Conservation (phyloP, 2,797 vertebrate species). For the Crocodylus rhombifer region DNA sequence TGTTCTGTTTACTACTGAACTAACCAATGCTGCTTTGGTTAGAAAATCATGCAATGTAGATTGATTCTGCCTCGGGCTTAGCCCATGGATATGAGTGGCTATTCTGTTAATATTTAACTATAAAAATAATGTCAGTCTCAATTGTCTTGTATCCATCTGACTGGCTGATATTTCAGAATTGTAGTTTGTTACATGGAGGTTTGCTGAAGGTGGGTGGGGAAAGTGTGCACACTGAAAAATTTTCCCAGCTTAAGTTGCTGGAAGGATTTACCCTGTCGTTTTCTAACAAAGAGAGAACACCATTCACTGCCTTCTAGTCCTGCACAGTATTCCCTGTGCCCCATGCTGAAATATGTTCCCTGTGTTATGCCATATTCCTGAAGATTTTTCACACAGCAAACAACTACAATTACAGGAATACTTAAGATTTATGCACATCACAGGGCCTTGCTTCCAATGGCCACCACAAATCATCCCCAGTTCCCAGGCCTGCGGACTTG, state of each 20-base stretch:
- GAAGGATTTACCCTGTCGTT: not conserved
- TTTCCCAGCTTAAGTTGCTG: not conserved
- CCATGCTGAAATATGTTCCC: slow-evolving; percentile 47
- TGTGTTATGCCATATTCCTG: slow-evolving; percentile 47
- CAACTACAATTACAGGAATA: slow-evolving; percentile 50
- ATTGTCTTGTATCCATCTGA: not conserved
- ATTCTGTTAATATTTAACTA: not conserved
- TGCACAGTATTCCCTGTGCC: not conserved
- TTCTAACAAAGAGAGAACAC: not conserved
- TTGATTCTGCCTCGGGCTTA: no score
- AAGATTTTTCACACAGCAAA: slow-evolving; percentile 54
- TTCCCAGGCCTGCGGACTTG: slow-evolving; percentile 63
- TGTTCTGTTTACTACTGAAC: no score
- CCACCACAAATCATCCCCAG: slow-evolving; percentile 32
- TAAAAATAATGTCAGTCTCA: not conserved
- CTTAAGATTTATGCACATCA: slow-evolving; percentile 33
- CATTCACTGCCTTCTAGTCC: not conserved
- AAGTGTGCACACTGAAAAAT: not conserved
- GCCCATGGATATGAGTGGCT: no score
- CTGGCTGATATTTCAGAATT: not conserved
- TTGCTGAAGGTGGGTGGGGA: not conserved
- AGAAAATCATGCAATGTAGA: no score
- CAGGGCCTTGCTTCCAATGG: slow-evolving; percentile 13
- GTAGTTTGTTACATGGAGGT: not conserved
- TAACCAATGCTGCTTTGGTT: no score